Evolutionary conservation across 2,797 vertebrate genomes (phyloP), one percentile per base, ranked within the genome.

Genomic region (Lerista edwardsae): DNA sequence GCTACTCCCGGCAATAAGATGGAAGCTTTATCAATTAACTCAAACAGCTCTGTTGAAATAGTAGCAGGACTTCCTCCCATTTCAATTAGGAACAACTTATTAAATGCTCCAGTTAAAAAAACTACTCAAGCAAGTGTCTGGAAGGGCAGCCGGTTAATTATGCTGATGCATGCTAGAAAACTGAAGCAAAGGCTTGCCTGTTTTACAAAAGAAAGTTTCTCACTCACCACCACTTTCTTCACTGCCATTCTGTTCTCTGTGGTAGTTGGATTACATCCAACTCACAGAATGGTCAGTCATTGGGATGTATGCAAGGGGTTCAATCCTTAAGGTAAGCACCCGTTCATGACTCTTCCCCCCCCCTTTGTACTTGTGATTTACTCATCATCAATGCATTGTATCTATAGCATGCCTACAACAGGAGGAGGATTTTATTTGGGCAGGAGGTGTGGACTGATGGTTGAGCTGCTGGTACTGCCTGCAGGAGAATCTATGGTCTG

Each of bases 21-120:
- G 88, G 92, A 91, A 96, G 92, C 91, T 95, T 96, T 96, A 96
- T 96, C 96, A 96, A 96, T 96, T 96, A 97, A 94, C 94, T 95
- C 86, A 86, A 93, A 93, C 87, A 12, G 88, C 68, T 71, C 92
- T 91, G 93, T 71, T 78, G 86, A 94, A 94, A 87, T 86, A 88
- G 75, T 36, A 72, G 83, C 93, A 86, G 92, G 87, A 85, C 59
- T 19, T 72, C 88, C 86, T 93, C 92, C 91, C 91, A 91, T 95
- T 96, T 96, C 93, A 89, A 88, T 89, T 94, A 91, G 57, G 34
- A 75, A 75, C 57, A 19, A 78, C 82, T 86, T 78, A 84, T 65
- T 83, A 93, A 94, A 92, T 44, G 41, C 80, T 80, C 75, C 47
- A 74, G 78, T 86, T 93, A 41, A 91, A 59, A 76, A 86, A 92